These are phyloP conservation scores for Drosophila kikkawai DNA, from an alignment of 1,140 invertebrate species.

Conservation along the genomic window DNA sequence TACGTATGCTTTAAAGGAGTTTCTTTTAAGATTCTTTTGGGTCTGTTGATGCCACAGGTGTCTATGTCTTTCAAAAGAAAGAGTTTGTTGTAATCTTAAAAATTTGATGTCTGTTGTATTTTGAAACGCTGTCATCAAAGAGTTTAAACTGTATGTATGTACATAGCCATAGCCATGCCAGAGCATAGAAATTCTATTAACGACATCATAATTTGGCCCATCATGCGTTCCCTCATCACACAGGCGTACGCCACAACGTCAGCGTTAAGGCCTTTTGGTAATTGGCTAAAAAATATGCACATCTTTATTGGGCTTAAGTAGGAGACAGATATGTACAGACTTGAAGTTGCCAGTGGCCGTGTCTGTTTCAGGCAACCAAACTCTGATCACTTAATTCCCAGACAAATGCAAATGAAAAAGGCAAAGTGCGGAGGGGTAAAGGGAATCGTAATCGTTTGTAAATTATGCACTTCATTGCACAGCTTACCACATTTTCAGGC, in stretches of 20 bases:
- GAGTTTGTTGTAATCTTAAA: not conserved
- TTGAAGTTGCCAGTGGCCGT: not conserved
- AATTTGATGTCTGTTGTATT: not conserved
- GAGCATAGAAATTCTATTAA: conserved; percentile 34
- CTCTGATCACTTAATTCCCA: conserved; percentile 40
- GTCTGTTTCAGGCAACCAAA: conserved; percentile 43
- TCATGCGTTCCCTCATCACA: conserved; percentile 30
- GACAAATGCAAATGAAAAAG: conserved; percentile 29
- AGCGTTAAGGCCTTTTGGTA: conserved; percentile 21
- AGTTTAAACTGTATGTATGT: not conserved
- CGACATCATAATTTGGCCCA: conserved; percentile 32
- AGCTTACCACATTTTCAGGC: not conserved
- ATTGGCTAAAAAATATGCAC: conserved; percentile 53
- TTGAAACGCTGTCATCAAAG: not conserved
- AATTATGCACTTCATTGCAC: conserved; percentile 60
- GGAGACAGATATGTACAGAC: conserved; percentile 20
- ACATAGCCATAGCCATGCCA: not conserved
- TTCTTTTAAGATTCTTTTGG: not conserved
- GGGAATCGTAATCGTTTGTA: conserved; percentile 49
- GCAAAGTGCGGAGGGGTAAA: not conserved
- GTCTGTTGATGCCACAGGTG: conserved; percentile 25
- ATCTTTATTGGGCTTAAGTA: conserved; percentile 52
- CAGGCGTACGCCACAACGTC: conserved; percentile 14
- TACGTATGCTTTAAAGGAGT: conserved; percentile 1
- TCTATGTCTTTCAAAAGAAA: too few species aligned